These are phyloP conservation scores for Amazona ochrocephala DNA, from an alignment of 2,797 vertebrate genomes.

Conservation along the genomic window DNA sequence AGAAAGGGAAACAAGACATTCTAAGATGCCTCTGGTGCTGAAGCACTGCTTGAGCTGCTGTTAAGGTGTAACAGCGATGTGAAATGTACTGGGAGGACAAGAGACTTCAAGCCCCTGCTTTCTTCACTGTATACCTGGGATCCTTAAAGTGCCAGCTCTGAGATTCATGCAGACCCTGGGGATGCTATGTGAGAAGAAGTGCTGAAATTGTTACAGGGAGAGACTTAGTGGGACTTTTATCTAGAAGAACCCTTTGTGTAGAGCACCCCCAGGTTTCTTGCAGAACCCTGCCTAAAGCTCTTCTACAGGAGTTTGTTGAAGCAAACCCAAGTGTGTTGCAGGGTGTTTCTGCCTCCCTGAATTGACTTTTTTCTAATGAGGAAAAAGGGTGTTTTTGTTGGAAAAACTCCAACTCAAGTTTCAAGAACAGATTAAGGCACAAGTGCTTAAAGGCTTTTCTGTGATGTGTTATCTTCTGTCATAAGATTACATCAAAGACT, in stretches of 20 bases:
- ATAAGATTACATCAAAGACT: slow-evolving; percentile 5
- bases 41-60: background rate
- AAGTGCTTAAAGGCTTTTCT: slow-evolving; percentile 32
- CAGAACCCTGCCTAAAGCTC: background rate
- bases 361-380: background rate
- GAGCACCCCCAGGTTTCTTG: background rate
- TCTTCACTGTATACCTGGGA: background rate
- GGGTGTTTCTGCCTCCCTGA: background rate
- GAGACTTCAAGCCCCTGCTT: background rate
- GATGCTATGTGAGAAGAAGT: background rate
- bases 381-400: background rate
- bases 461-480: background rate
- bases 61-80: accelerated
- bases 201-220: background rate
- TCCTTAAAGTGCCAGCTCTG: background rate
- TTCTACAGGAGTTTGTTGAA: background rate
- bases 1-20: background rate
- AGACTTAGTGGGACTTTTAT: background rate
- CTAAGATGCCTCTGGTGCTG: background rate
- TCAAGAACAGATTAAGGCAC: slow-evolving; percentile 20
- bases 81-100: background rate
- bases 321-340: background rate
- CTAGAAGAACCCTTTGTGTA: background rate
- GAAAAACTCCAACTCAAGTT: background rate
- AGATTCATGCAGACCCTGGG: background rate